Evolutionary conservation across 2,888 invertebrate genomes (phyloP).

Genomic region (Chromoteleia sp.): DNA sequence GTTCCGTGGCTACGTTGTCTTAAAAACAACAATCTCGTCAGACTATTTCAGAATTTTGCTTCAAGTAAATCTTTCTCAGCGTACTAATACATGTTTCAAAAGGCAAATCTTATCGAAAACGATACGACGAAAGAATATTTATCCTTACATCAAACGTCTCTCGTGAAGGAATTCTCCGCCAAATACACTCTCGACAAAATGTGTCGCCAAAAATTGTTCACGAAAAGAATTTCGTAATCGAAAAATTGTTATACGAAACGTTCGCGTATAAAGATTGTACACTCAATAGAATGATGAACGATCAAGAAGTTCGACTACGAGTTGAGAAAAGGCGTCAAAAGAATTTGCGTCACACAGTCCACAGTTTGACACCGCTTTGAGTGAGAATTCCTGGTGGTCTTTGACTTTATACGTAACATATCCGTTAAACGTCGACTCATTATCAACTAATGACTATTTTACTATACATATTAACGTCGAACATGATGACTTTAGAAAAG

Average conservation of each 20-base stretch:
- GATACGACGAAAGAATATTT: too few relatives aligned
- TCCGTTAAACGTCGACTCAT: conserved; percentile 62
- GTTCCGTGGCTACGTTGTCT: too few relatives aligned
- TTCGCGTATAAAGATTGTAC: conserved; percentile 1
- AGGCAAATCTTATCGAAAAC: too few relatives aligned
- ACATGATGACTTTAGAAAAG: conserved; percentile 70
- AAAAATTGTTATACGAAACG: conserved; percentile 1
- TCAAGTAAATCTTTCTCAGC: too few relatives aligned
- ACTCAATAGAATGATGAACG: conserved; percentile 36
- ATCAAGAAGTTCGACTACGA: conserved; percentile 25
- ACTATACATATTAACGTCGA: conserved; percentile 69
- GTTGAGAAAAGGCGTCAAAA: conserved; percentile 13
- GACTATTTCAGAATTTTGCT: too few relatives aligned
- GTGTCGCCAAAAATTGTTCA: neutral
- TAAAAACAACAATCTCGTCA: too few relatives aligned
- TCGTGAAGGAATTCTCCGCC: too few relatives aligned
- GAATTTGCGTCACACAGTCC: conserved; percentile 28
- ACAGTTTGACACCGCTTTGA: conserved; percentile 36
- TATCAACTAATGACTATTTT: conserved; percentile 55
- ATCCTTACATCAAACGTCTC: too few relatives aligned
- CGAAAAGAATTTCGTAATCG: neutral
- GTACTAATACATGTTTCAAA: too few relatives aligned
- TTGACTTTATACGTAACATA: conserved; percentile 55
- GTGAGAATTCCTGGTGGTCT: conserved; percentile 15
- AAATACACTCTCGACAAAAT: too few relatives aligned